Conservation (phyloP, 2,113 vertebrate species). For the Lamprotornis superbus region DNA sequence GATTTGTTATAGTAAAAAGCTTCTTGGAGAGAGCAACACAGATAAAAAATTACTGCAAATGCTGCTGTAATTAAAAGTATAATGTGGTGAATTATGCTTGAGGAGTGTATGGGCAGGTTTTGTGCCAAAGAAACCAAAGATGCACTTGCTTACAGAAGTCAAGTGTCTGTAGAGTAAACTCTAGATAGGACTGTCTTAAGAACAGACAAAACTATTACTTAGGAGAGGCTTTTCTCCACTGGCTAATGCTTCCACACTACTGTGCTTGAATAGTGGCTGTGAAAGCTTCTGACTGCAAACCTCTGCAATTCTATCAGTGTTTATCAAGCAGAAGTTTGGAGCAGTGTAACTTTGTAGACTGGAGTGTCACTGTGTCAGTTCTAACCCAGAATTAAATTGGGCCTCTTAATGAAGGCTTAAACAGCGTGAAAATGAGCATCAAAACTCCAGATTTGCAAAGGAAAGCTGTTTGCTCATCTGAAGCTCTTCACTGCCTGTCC, state of each 20-base stretch:
- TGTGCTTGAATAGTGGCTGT: background rate
- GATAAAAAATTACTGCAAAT: background rate
- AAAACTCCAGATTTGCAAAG: background rate
- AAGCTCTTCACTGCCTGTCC: background rate
- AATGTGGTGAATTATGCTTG: background rate
- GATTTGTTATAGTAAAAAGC: background rate
- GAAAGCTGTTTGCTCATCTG: background rate
- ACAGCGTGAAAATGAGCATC: background rate
- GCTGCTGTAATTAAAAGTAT: background rate
- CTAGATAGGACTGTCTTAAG: background rate
- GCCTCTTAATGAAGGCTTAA: background rate
- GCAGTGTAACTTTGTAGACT: background rate
- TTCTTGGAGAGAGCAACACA: background rate
- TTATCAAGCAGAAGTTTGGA: background rate
- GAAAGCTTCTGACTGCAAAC: background rate
- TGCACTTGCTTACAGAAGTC: background rate
- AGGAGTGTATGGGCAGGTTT: background rate
- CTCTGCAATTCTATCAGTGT: background rate
- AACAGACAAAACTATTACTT: fast-evolving
- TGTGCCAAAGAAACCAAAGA: background rate
- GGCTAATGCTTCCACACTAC: background rate
- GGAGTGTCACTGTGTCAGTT: background rate
- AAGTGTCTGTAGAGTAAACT: background rate
- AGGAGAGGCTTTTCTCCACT: background rate
- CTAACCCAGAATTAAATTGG: background rate